Evolutionary conservation across 1,140 invertebrate species (phyloP), one percentile per base, ranked within the genome.

Genomic region (Monochamus saltuarius): DNA sequence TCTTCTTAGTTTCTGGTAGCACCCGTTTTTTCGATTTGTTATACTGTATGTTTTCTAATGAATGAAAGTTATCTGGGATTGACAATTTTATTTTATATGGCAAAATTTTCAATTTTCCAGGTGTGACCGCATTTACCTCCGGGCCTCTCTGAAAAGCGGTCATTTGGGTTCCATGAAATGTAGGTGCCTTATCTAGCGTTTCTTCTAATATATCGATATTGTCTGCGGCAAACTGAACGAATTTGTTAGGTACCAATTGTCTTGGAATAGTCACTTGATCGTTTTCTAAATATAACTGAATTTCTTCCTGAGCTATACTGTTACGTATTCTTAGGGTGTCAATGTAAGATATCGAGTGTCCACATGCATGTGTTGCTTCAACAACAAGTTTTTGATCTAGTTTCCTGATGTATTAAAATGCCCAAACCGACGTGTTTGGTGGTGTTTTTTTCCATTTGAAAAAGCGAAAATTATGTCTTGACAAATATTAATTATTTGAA

Each of bases 121-220:
- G 34, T n/a, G 6, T 35, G 55, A 22, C 55, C n/a, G n/a, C n/a
- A n/a, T n/a, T n/a, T n/a, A n/a, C n/a, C n/a, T n/a, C n/a, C n/a
- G n/a, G n/a, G n/a, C n/a, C n/a, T 49, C 38, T 13, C 13, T 50
- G 46, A 35, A 57, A 57, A 2, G 55, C 55, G 9, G 34, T 17
- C 55, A 57, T 57, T 57, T 57, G 42, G 10, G 43, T 57, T 22
- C 16, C 55, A 34, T 57, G 55, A 57, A 57, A 57, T 11, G 55
- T 57, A 8, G 16, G 19, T 57, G 43, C 17, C 11, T 50, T 50
- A 37, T 57, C 19, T 22, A 57, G 34, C 2, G 55, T 57, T 35
- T 57, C 55, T 50, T 57, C 46, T 3, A 54, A 22, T 3, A 57
- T 57, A 16, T 50, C 55, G 11, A 57, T 57, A 35, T 57, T 57